Evolutionary conservation across 2,888 invertebrate species (phyloP).

Genomic region (Drosophila nr. perissopoda): DNA sequence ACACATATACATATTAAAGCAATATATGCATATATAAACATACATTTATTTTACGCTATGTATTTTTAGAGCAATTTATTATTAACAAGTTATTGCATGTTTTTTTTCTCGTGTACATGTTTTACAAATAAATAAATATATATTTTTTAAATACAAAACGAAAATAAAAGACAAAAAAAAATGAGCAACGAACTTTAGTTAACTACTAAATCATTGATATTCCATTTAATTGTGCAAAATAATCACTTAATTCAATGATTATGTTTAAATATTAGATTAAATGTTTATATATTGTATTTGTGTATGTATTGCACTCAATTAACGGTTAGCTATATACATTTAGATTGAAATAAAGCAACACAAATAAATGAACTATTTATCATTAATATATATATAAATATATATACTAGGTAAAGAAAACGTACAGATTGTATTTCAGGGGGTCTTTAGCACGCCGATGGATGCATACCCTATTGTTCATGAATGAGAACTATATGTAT

Average conservation of each 20-base stretch:
- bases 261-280: background rate
- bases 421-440: background rate
- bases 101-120: slow-evolving; percentile 63
- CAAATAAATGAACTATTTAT: background rate
- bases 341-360: slow-evolving; percentile 4
- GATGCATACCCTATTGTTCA: background rate
- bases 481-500: background rate
- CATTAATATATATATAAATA: too few relatives aligned
- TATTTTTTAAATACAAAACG: slow-evolving; percentile 33
- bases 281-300: background rate
- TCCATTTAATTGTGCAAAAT: slow-evolving; percentile 13
- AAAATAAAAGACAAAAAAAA: slow-evolving; percentile 11
- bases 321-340: background rate
- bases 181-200: slow-evolving; percentile 4
- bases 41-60: slow-evolving; percentile 64
- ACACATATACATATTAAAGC: slow-evolving; percentile 19
- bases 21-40: slow-evolving; percentile 29
- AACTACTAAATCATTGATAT: slow-evolving; percentile 26
- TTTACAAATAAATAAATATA: slow-evolving; percentile 37
- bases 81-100: slow-evolving; percentile 62
- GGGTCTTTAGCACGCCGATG: background rate
- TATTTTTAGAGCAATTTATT: slow-evolving; percentile 78
- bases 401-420: background rate
- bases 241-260: slow-evolving; percentile 1
- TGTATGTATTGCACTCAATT: background rate